Conservation (phyloP, 2,888 invertebrate genomes). For the Thera britannica region DNA sequence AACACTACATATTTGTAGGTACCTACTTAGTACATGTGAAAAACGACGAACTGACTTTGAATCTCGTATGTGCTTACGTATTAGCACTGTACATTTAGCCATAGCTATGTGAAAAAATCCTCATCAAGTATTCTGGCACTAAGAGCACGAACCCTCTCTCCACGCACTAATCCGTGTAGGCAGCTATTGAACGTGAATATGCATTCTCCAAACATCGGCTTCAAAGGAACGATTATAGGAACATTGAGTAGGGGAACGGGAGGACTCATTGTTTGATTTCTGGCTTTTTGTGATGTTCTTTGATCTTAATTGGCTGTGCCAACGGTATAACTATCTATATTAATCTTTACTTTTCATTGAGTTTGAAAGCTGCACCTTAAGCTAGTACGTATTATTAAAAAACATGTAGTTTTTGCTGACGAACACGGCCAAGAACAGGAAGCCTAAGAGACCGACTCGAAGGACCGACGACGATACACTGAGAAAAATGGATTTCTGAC, state of each 20-base stretch:
- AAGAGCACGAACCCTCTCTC: constrained; percentile 39
- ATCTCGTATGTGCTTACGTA: constrained; percentile 3
- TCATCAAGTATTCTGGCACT: constrained; percentile 48
- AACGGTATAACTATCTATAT: not conserved
- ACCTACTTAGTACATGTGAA: too few relatives aligned
- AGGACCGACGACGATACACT: too few relatives aligned
- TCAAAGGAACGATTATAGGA: constrained; percentile 42
- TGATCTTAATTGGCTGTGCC: constrained; percentile 31
- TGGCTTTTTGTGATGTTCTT: constrained; percentile 34
- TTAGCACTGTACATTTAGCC: constrained; percentile 9
- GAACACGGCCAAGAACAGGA: too few relatives aligned
- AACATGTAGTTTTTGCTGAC: too few relatives aligned
- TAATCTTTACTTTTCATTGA: not conserved
- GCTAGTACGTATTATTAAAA: too few relatives aligned
- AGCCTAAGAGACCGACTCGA: too few relatives aligned
- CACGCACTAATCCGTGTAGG: constrained; percentile 38
- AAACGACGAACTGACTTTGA: too few relatives aligned
- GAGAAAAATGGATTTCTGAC: too few relatives aligned
- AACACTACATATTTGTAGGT: not conserved
- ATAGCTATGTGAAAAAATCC: constrained; percentile 37
- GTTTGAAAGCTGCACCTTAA: not conserved
- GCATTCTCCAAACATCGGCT: constrained; percentile 41
- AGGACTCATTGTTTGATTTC: constrained; percentile 38
- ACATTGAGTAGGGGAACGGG: constrained; percentile 31
- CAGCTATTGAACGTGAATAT: constrained; percentile 41